phyloP scores from a whole-genome alignment of 2,113 vertebrate genomes.

The Crocuta crocuta region DNA sequence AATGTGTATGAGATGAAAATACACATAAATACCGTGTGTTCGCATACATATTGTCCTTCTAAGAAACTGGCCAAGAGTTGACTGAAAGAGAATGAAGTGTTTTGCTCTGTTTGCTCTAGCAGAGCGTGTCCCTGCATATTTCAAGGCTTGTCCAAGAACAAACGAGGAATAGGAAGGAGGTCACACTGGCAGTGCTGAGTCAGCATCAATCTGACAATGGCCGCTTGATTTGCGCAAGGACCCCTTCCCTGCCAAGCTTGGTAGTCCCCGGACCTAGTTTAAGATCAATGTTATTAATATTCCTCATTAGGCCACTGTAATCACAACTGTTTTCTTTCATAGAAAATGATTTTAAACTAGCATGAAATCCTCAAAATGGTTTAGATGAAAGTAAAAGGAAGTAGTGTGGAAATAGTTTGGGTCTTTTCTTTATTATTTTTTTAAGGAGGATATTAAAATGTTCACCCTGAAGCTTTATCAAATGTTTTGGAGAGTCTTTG shows the following conservation, averaged over 20 bases:
- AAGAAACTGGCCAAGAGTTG: background rate
- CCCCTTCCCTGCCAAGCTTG: fast-evolving
- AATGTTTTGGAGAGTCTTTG: slow-evolving; percentile 63
- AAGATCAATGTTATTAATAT: slow-evolving; percentile 51
- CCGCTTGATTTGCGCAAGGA: background rate
- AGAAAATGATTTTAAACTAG: slow-evolving; percentile 51
- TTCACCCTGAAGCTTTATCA: slow-evolving; percentile 55
- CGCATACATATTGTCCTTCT: background rate
- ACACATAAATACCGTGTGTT: background rate
- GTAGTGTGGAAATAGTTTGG: slow-evolving; percentile 18
- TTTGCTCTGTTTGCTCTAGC: background rate
- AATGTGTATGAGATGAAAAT: background rate
- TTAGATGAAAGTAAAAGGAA: slow-evolving; percentile 56
- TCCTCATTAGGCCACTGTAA: slow-evolving; percentile 24
- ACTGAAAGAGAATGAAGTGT: slow-evolving; percentile 2
- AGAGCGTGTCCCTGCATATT: background rate
- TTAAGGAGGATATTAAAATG: slow-evolving; percentile 65
- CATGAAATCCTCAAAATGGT: slow-evolving; percentile 45
- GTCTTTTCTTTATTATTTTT: slow-evolving; percentile 26
- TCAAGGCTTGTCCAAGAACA: background rate
- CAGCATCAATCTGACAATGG: background rate
- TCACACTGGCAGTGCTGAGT: background rate
- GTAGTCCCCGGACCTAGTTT: slow-evolving; percentile 13
- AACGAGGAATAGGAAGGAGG: background rate
- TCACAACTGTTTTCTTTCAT: background rate